Evolutionary conservation across 2,113 vertebrate species (phyloP).

Genomic region (Corynorhinus townsendii): DNA sequence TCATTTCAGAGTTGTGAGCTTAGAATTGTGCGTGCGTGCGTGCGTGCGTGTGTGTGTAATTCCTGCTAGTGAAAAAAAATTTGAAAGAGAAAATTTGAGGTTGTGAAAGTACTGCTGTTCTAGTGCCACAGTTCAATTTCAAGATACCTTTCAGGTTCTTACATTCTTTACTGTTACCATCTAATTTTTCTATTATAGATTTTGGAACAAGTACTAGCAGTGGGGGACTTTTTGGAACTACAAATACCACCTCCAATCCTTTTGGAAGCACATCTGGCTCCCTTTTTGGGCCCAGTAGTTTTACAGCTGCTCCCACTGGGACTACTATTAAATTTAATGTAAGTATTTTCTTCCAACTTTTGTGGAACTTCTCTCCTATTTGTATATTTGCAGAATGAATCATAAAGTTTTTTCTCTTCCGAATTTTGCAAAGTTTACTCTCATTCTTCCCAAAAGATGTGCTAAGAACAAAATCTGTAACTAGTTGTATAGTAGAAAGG

Average conservation of each 20-base stretch:
- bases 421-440: not conserved
- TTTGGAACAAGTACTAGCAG: constrained; percentile 95
- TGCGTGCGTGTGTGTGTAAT: not conserved
- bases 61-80: not conserved
- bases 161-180: constrained; percentile 13
- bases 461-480: not conserved
- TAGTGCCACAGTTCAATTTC: not conserved
- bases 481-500: not conserved
- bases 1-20: not conserved
- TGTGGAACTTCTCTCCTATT: not conserved
- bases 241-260: constrained; percentile 93
- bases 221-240: constrained; percentile 93
- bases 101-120: not conserved
- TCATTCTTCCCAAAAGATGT: not conserved
- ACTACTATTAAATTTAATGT: constrained; percentile 97
- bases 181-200: constrained; percentile 73
- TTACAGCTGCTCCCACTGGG: constrained; percentile 90
- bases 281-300: constrained; percentile 91
- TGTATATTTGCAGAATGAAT: not conserved
- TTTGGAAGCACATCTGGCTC: constrained; percentile 90
- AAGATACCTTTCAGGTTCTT: not conserved
- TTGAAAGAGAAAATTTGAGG: not conserved
- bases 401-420: not conserved
- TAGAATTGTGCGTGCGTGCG: not conserved
- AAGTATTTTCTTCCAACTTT: constrained; percentile 71